These are phyloP conservation scores for Dipodomys merriami DNA, from an alignment of 2,113 vertebrate species.

Conservation along the genomic window DNA sequence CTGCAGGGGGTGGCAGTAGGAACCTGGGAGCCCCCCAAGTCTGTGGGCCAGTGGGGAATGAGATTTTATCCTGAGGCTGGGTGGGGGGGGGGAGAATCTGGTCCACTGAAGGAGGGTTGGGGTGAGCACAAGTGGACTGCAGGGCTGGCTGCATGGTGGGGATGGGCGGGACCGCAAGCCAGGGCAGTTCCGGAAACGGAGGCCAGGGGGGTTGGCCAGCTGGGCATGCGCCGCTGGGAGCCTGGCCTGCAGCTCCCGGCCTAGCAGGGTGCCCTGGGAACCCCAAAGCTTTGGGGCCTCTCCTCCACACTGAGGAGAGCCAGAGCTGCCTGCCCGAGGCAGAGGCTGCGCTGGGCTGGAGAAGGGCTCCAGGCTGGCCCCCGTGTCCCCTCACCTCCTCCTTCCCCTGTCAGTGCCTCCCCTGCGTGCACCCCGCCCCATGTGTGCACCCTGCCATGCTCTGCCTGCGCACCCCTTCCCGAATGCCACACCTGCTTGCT, in stretches of 20 bases:
- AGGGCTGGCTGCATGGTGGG: not conserved
- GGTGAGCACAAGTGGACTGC: not conserved
- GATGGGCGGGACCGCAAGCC: not conserved
- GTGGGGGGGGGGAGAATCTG: no score
- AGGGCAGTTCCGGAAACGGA: not conserved
- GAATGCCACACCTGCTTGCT: not conserved
- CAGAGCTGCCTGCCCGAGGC: not conserved
- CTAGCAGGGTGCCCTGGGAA: not conserved
- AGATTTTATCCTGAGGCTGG: fast-evolving
- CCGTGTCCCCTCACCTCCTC: not conserved
- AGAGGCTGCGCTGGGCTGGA: not conserved
- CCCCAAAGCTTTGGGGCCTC: no score
- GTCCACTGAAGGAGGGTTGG: not conserved
- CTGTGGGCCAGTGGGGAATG: not conserved
- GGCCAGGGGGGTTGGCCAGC: not conserved
- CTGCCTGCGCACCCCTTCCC: not conserved
- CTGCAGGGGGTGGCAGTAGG: not conserved
- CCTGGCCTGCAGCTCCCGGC: not conserved
- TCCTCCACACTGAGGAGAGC: not conserved
- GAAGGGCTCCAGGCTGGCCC: not conserved
- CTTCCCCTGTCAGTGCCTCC: not conserved
- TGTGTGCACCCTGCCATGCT: not conserved
- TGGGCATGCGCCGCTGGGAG: not conserved
- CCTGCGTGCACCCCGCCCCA: not conserved
- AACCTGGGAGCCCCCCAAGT: not conserved